Conservation (phyloP, 2,797 vertebrate species). For the Protosalanx chinensis region DNA sequence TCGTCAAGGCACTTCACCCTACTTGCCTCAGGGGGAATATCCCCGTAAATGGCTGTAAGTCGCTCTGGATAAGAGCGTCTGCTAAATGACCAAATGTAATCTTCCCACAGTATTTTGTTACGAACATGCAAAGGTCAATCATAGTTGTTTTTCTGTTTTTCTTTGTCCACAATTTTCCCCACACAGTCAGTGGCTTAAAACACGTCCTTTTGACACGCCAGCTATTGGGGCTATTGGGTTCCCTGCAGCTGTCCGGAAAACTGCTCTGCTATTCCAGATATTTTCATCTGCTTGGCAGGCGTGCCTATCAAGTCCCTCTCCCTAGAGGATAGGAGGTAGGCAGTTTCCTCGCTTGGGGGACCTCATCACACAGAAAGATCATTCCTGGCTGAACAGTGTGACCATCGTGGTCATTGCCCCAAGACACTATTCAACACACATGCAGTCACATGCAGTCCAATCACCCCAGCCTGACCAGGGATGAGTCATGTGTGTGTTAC, state of each 20-base stretch:
- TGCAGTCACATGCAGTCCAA: constrained; percentile 49
- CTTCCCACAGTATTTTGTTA: constrained; percentile 9
- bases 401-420: constrained; percentile 19
- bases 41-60: too few relatives aligned
- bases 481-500: constrained; percentile 49
- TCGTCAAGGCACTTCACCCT: too few relatives aligned
- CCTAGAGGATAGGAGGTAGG: constrained; percentile 50
- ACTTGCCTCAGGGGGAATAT: too few relatives aligned
- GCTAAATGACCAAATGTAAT: too few relatives aligned
- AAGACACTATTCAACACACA: constrained; percentile 29
- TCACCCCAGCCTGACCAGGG: constrained; percentile 32
- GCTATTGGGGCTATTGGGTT: constrained; percentile 60
- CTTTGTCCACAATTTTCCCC: constrained; percentile 36
- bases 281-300: constrained; percentile 67
- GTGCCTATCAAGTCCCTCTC: constrained; percentile 49
- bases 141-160: constrained; percentile 21
- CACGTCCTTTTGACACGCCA: constrained; percentile 38
- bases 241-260: constrained; percentile 68
- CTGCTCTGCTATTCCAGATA: constrained; percentile 57
- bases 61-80: too few relatives aligned
- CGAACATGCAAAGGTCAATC: constrained; percentile 1
- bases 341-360: constrained; percentile 53
- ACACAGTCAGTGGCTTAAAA: constrained; percentile 38
- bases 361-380: constrained; percentile 37
- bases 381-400: constrained; percentile 39